Conservation (phyloP, 2,113 vertebrate genomes). For the Anser brachyrhynchus region DNA sequence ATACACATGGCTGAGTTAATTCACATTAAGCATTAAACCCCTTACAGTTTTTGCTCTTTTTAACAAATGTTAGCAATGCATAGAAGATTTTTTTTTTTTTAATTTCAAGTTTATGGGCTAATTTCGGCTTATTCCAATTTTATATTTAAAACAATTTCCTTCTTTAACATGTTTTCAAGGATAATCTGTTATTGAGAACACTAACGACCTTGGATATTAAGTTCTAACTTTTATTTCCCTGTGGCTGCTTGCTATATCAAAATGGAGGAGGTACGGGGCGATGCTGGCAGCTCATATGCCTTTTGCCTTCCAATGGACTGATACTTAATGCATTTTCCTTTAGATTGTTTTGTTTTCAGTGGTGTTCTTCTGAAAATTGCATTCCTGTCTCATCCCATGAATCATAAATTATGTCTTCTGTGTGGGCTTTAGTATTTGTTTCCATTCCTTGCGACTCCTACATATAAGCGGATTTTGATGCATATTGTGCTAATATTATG, state of each 20-base stretch:
- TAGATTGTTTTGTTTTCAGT: constrained; percentile 37
- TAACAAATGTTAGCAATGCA: constrained; percentile 44
- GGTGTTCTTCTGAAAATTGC: constrained; percentile 42
- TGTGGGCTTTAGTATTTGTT: constrained; percentile 37
- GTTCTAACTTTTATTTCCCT: constrained; percentile 52
- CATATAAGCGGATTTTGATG: constrained; percentile 18
- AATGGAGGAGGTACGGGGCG: constrained; percentile 18
- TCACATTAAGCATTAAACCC: constrained; percentile 37
- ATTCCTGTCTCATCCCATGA: constrained; percentile 58
- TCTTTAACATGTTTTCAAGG: not conserved
- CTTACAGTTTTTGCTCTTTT: constrained; percentile 38
- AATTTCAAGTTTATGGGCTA: constrained; percentile 41
- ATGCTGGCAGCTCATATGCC: not conserved
- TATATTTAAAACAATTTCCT: constrained; percentile 54
- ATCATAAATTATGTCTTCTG: constrained; percentile 35
- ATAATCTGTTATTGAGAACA: constrained; percentile 47
- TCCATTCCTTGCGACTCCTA: constrained; percentile 25
- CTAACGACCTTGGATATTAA: constrained; percentile 59
- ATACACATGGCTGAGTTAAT: constrained; percentile 44
- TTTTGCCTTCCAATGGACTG: constrained; percentile 10
- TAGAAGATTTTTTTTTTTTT: not conserved
- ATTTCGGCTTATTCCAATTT: constrained; percentile 41
- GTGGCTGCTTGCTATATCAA: not conserved
- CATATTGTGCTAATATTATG: constrained; percentile 54
- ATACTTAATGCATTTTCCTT: constrained; percentile 34